A percentile compares a stretch with the other conserved stretches of the same genome.
phyloP scores from a whole-genome alignment of 2,113 vertebrate genomes.

The Sakesphorus luctuosus region DNA sequence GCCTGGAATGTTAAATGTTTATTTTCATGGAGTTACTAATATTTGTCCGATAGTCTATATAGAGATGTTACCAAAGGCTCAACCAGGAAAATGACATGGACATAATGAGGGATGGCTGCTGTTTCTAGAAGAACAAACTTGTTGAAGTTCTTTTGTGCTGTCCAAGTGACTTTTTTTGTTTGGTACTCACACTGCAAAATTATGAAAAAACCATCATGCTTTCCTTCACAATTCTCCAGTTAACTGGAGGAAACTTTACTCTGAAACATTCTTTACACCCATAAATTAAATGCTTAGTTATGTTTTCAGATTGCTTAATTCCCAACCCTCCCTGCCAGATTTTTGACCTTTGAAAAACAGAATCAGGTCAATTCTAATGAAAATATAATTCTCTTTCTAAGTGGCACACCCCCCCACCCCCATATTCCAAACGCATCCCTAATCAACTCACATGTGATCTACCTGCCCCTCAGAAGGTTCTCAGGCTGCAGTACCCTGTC shows the following conservation, averaged over 20 bases:
- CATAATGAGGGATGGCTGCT: background rate
- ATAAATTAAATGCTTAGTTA: background rate
- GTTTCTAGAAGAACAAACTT: background rate
- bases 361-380: background rate
- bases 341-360: background rate
- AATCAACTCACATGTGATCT: background rate
- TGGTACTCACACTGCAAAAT: background rate
- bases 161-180: background rate
- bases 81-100: background rate
- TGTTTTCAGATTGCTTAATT: background rate
- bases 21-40: background rate
- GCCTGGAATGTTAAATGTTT: background rate
- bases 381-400: background rate
- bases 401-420: background rate
- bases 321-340: background rate
- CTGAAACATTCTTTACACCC: background rate
- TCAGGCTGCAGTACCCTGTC: background rate
- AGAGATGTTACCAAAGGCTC: background rate
- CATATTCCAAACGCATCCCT: background rate
- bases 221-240: background rate
- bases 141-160: fast-evolving
- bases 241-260: background rate
- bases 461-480: background rate
- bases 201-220: background rate
- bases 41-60: background rate